A percentile compares a stretch with the other conserved stretches of the same genome.
These are phyloP conservation scores for Acromyrmex echinatior DNA, from an alignment of 1,140 invertebrate species.

Conservation along the genomic window DNA sequence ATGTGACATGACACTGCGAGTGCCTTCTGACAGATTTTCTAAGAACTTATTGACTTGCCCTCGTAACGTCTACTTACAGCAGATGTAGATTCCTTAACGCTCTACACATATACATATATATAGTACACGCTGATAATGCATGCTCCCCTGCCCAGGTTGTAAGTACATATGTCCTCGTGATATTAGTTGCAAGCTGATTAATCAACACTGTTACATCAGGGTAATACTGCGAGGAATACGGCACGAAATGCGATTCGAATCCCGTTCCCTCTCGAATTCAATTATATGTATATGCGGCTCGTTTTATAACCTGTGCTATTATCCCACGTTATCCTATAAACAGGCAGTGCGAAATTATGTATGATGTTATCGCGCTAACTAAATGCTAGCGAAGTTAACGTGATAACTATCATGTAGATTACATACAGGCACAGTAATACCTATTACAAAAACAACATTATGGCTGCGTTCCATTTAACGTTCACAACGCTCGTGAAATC, in stretches of 20 bases:
- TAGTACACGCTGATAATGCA: constrained; percentile 69
- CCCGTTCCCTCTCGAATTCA: constrained; percentile 3
- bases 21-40: too few species aligned
- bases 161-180: constrained; percentile 82
- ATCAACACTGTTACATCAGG: constrained; percentile 67
- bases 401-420: constrained; percentile 45
- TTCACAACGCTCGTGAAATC: too few species aligned
- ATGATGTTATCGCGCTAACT: constrained; percentile 47
- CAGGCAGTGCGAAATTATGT: background rate
- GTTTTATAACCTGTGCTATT: constrained; percentile 20
- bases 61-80: constrained; percentile 30
- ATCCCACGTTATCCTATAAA: constrained; percentile 23
- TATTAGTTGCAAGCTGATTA: constrained; percentile 82
- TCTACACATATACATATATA: constrained; percentile 72
- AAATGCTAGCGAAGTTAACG: constrained; percentile 14
- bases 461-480: background rate
- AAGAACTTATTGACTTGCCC: too few species aligned
- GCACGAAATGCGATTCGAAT: background rate
- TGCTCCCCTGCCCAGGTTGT: constrained; percentile 82
- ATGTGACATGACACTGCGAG: too few species aligned
- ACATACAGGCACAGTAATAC: background rate
- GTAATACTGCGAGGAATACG: constrained; percentile 44
- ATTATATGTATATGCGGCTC: constrained; percentile 10
- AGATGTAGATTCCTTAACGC: constrained; percentile 46
- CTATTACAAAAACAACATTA: constrained; percentile 18